Evolutionary conservation across 1,140 invertebrate genomes (phyloP).

Genomic region (Bombus haemorrhoidalis): DNA sequence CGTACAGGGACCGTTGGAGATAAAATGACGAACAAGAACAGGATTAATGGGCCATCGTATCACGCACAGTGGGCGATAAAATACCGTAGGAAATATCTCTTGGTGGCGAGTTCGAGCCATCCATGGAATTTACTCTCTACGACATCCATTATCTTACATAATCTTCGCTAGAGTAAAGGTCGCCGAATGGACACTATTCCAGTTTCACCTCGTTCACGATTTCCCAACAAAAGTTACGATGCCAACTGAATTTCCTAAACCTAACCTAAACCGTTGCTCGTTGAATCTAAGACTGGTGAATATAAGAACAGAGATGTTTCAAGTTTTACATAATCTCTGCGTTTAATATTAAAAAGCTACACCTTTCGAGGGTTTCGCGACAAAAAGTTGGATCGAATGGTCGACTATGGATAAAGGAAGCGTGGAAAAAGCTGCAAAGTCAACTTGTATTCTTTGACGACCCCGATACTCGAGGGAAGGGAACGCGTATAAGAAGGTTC

Average conservation of each 20-base stretch:
- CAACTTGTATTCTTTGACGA: slow-evolving; percentile 28
- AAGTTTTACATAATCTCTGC: not conserved
- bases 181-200: slow-evolving; percentile 20
- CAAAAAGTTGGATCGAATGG: not conserved
- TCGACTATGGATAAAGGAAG: too few species aligned
- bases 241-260: not conserved
- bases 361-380: not conserved
- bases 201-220: slow-evolving; percentile 32
- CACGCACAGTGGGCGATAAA: slow-evolving; percentile 72
- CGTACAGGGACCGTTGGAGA: slow-evolving; percentile 25
- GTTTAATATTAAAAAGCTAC: slow-evolving; percentile 18
- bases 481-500: slow-evolving; percentile 19
- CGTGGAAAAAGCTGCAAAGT: not conserved
- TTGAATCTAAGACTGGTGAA: not conserved
- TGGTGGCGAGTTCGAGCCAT: slow-evolving; percentile 47
- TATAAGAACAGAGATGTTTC: not conserved
- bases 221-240: not conserved
- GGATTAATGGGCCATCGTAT: slow-evolving; percentile 75
- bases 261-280: not conserved
- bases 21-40: slow-evolving; percentile 60
- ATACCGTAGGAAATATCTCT: slow-evolving; percentile 66
- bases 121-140: slow-evolving; percentile 57
- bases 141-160: slow-evolving; percentile 64
- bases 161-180: slow-evolving; percentile 66
- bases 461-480: slow-evolving; percentile 11